Percentiles rank a stretch among this genome's conserved stretches.
phyloP scores from a whole-genome alignment of 2,888 invertebrate genomes.

The Penaeus monodon region DNA sequence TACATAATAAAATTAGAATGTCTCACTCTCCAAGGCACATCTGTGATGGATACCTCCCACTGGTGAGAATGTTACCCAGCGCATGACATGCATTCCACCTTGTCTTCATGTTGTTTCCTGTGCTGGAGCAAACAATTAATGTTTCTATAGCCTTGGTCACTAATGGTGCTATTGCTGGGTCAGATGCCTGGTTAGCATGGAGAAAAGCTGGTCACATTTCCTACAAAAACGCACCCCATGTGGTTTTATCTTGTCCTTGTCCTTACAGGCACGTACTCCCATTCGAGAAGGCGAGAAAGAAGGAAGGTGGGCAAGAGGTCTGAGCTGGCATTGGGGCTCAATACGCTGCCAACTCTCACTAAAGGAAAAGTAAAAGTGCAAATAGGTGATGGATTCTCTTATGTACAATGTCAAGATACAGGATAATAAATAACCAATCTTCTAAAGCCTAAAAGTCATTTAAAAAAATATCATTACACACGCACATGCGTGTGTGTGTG shows the following conservation, averaged over 20 bases:
- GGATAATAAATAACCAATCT: too few relatives aligned
- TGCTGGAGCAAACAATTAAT: slow-evolving; percentile 50
- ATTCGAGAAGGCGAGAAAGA: slow-evolving; percentile 40
- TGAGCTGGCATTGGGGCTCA: background rate
- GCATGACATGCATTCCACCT: slow-evolving; percentile 65
- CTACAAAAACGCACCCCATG: slow-evolving; percentile 61
- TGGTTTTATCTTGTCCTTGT: slow-evolving; percentile 60
- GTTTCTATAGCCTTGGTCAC: slow-evolving; percentile 41
- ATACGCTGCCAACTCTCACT: slow-evolving; percentile 28
- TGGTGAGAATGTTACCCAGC: slow-evolving; percentile 56
- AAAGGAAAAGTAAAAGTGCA: background rate
- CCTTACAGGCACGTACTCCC: slow-evolving; percentile 52
- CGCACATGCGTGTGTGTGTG: too few relatives aligned
- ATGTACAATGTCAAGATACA: too few relatives aligned
- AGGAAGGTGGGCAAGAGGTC: slow-evolving; percentile 26
- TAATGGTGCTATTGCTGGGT: slow-evolving; percentile 24
- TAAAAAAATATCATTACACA: too few relatives aligned
- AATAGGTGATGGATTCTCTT: too few relatives aligned
- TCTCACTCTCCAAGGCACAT: slow-evolving; percentile 51
- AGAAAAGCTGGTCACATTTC: slow-evolving; percentile 49
- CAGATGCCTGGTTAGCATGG: slow-evolving; percentile 8
- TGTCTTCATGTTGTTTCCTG: slow-evolving; percentile 64
- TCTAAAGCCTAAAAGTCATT: too few relatives aligned
- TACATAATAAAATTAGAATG: background rate
- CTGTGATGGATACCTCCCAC: slow-evolving; percentile 23